Percentiles rank a stretch among this genome's conserved stretches.
These are phyloP conservation scores for Rallus crepitans DNA, from an alignment of 2,797 vertebrate species.

Conservation along the genomic window DNA sequence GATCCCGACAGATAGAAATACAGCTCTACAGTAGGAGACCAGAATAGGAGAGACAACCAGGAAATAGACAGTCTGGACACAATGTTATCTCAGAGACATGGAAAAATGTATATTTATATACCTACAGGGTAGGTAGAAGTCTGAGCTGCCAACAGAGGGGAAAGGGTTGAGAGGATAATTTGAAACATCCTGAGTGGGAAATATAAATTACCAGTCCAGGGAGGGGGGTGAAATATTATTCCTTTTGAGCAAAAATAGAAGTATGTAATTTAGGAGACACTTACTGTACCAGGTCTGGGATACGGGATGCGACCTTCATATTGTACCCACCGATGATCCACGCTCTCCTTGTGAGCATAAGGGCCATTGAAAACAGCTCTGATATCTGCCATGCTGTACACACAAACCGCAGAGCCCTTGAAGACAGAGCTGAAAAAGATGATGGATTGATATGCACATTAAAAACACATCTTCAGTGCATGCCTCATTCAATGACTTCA, in stretches of 20 bases:
- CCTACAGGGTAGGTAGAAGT: neutral
- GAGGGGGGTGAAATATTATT: neutral
- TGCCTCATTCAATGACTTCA: neutral
- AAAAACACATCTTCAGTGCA: neutral
- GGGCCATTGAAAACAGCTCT: slow-evolving; percentile 95
- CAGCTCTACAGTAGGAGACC: neutral
- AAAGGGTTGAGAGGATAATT: slow-evolving; percentile 19
- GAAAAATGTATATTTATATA: slow-evolving; percentile 40
- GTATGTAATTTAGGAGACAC: slow-evolving; percentile 57
- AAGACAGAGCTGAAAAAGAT: slow-evolving; percentile 89
- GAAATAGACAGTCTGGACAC: slow-evolving; percentile 11
- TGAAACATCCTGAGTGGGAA: slow-evolving; percentile 42
- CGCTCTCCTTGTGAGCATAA: slow-evolving; percentile 96
- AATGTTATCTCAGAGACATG: slow-evolving; percentile 39
- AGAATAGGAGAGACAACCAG: slow-evolving; percentile 2
- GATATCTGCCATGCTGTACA: slow-evolving; percentile 97
- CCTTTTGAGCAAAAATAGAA: neutral
- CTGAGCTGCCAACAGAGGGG: slow-evolving; percentile 17
- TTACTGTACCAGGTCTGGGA: slow-evolving; percentile 94
- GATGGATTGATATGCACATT: fast-evolving
- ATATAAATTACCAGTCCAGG: neutral
- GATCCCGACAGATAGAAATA: neutral
- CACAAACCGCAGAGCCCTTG: slow-evolving; percentile 96
- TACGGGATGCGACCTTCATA: slow-evolving; percentile 95
- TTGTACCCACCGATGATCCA: slow-evolving; percentile 94